Base-by-base conservation (phyloP, 2,888 invertebrate species). In the Apocheima hispidaria region DNA sequence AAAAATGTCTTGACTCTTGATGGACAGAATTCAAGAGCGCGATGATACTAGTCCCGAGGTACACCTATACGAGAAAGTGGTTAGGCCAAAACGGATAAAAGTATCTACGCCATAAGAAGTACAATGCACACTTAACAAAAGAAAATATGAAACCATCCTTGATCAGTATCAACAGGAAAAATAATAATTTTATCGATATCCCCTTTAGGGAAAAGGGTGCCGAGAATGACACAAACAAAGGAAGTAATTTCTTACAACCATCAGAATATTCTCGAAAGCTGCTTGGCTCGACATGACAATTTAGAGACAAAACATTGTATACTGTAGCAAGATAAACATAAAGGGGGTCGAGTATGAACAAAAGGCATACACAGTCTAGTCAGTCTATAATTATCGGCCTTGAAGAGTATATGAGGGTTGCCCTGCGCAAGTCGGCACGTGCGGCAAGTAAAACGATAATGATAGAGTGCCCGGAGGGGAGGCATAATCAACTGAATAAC, bases 401-500 rank as follows among this genome's bases (percentile, higher is more conserved):
- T 91, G 89, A 88, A 78, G 81, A 74, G 75, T 72, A 74, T 72
- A 80, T 69, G 83, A 85, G 92, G 89, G 88, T 81, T 72, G 74
- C 77, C 68, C 69, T 77, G 78, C 78, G 77, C 78, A 80, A 79
- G 82, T 70, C 82, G 88, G 84, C 92, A 92, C 92, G 92, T 91
- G 92, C 87, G 76, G 73, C 73, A 71, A 82, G 81, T 84, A 86
- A 88, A 89, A 89, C 82, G 90, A 84, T 91, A 92, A 92, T 91
- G 89, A 90, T 89, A 89, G 88, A 92, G 89, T 90, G 82, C 87
- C 87, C 83, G 74, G 75, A 86, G 90, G 90, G 90, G 91, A 84
- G 82, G 82, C 77, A 84, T 88, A 89, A 62, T 62, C 61, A 53
- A 90, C 89, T 88, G 88, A 88, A 92, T 92, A 86, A 91, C 92